These are phyloP conservation scores for Ormyrus rosae DNA, from an alignment of 2,888 invertebrate species.

Conservation along the genomic window DNA sequence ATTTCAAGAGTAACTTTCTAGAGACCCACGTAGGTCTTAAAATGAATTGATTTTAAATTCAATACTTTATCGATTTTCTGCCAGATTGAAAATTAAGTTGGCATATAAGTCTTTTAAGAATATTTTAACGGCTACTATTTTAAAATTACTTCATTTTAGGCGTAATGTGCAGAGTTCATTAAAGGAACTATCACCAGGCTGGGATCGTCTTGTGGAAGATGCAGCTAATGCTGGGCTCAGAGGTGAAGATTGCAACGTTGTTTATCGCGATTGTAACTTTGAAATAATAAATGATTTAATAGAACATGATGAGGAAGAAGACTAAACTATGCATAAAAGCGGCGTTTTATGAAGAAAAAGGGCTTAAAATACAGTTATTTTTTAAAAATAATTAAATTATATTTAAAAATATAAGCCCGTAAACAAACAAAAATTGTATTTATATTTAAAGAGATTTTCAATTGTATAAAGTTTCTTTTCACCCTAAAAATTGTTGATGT, in stretches of 20 bases:
- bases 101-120: not conserved
- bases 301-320: constrained; percentile 25
- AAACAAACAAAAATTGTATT: no score
- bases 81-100: not conserved
- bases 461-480: no score
- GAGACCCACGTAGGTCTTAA: no score
- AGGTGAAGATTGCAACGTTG: constrained; percentile 69
- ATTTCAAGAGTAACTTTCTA: not conserved
- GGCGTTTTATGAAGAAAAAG: no score
- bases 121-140: constrained; percentile 9
- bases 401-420: no score
- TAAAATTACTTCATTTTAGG: constrained; percentile 57
- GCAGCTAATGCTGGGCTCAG: constrained; percentile 70
- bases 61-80: not conserved
- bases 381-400: no score
- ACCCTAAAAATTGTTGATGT: not conserved
- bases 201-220: constrained; percentile 71
- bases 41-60: no score
- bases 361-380: no score
- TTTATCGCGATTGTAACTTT: constrained; percentile 69
- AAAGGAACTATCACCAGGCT: constrained; percentile 64
- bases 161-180: constrained; percentile 65
- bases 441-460: no score
- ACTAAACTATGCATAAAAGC: not conserved
- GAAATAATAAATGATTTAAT: constrained; percentile 22